Conservation (phyloP, 2,888 invertebrate species). For the Odiellus spinosus region DNA sequence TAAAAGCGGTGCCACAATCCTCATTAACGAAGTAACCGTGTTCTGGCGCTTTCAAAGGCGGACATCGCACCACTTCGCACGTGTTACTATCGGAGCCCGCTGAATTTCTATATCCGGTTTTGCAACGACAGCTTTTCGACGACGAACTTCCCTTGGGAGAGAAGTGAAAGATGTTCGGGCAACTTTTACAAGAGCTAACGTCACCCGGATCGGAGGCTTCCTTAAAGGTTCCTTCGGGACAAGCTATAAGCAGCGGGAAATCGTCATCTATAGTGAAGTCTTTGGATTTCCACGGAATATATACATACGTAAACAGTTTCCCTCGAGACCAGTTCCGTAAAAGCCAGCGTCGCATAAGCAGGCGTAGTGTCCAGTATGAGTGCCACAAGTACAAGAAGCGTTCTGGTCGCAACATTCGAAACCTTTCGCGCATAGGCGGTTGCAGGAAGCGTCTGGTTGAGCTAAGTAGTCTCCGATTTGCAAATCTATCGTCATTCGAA, state of each 20-base stretch:
- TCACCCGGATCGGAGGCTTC: slow-evolving; percentile 37
- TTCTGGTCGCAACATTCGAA: slow-evolving; percentile 41
- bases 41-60: slow-evolving; percentile 40
- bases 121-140: slow-evolving; percentile 41
- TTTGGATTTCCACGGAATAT: too few relatives aligned
- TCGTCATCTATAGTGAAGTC: too few relatives aligned
- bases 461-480: slow-evolving; percentile 42
- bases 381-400: slow-evolving; percentile 48
- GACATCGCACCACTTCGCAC: slow-evolving; percentile 40
- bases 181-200: slow-evolving; percentile 35
- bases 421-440: slow-evolving; percentile 36
- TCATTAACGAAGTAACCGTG: slow-evolving; percentile 50
- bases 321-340: slow-evolving; percentile 44
- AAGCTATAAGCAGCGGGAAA: slow-evolving; percentile 34
- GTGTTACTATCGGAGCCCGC: too few relatives aligned
- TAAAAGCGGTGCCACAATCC: slow-evolving; percentile 45
- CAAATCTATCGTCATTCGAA: slow-evolving; percentile 39
- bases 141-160: slow-evolving; percentile 41
- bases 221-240: slow-evolving; percentile 46
- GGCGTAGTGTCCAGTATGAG: slow-evolving; percentile 49
- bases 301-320: slow-evolving; percentile 42
- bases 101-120: slow-evolving; percentile 43
- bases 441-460: slow-evolving; percentile 37
- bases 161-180: slow-evolving; percentile 47
- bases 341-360: slow-evolving; percentile 48